Base-by-base conservation (phyloP, 2,113 vertebrate species). In the Corythoichthys intestinalis region DNA sequence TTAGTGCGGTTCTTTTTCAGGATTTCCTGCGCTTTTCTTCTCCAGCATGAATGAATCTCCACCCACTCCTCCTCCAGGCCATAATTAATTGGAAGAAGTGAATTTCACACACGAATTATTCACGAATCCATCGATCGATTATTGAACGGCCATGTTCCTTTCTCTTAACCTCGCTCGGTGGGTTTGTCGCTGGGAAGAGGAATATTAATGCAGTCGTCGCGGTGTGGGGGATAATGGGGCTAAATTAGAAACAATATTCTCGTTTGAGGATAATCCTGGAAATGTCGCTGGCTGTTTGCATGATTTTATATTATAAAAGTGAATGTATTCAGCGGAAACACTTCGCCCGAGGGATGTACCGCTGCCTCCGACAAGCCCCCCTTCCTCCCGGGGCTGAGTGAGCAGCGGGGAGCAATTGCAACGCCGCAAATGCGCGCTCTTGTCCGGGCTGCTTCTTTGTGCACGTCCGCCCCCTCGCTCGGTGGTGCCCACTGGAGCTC, bases 61-160 rank as follows among this genome's bases (percentile, higher is more conserved):
- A 54, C 72, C 38, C 65, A 20, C 73, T 67, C 49, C 68, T 62
- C 79, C 81, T 83, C 76, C 78, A 76, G 88, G 82, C 79, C 83
- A 88, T 89, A 91, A 90, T 89, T 90, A 92, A 91, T 91, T 90
- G 83, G 85, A 91, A 80, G 83, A 88, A 88, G 79, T 87, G 86
- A 90, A 89, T 90, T 92, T 91, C 88, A 90, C 90, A 92, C 88
- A 90, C 89, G 83, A 91, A 90, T 90, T 91, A 92, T 91, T 91
- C 90, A 90, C 85, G 84, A 90, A 90, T 88, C 80, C 84, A 91
- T 91, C 82, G 88, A 91, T 83, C 89, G 79, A 83, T 63, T 90
- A 90, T 89, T 75, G 91, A 90, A 88, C 89, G 90, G 86, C 83
- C 61, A 74, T 77, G 77, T 85, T 83, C 85, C 85, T 83, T 86